Evolutionary conservation across 2,888 invertebrate species (phyloP).

Genomic region (Eilema depressum): DNA sequence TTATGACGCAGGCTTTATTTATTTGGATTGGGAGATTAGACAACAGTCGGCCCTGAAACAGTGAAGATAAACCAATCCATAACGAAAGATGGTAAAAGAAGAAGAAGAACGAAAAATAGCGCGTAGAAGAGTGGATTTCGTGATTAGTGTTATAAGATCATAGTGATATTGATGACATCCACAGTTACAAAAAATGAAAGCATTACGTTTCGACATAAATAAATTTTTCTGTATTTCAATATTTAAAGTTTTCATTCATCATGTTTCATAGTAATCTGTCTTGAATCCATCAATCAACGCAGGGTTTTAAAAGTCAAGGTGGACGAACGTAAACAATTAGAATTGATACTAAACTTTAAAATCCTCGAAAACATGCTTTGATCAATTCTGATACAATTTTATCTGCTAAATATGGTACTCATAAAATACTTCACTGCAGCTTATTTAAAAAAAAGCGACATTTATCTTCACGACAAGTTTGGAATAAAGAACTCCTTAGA

Average conservation of each 20-base stretch:
- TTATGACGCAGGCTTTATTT: neutral
- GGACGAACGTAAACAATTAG: slow-evolving; percentile 20
- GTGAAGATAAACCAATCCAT: neutral
- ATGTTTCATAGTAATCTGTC: slow-evolving; percentile 20
- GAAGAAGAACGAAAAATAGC: too few relatives aligned
- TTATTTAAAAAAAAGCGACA: neutral
- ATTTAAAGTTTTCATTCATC: slow-evolving; percentile 23
- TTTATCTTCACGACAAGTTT: neutral
- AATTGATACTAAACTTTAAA: slow-evolving; percentile 42
- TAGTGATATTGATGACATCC: neutral
- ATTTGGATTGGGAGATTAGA: neutral
- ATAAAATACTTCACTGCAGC: neutral
- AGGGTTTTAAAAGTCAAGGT: slow-evolving; percentile 34
- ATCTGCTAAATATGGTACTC: neutral
- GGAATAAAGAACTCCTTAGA: neutral
- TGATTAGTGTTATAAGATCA: neutral
- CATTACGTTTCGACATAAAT: neutral
- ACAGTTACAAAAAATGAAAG: neutral
- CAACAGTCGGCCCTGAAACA: neutral
- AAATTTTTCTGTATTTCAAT: neutral
- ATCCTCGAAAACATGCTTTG: slow-evolving; percentile 23
- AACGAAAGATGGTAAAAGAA: too few relatives aligned
- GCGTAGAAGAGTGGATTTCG: neutral
- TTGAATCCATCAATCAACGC: slow-evolving; percentile 30
- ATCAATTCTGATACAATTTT: slow-evolving; percentile 4